Evolutionary conservation across 2,797 vertebrate genomes (phyloP), one percentile per base, ranked within the genome.

Genomic region (Novumbra hubbsi): DNA sequence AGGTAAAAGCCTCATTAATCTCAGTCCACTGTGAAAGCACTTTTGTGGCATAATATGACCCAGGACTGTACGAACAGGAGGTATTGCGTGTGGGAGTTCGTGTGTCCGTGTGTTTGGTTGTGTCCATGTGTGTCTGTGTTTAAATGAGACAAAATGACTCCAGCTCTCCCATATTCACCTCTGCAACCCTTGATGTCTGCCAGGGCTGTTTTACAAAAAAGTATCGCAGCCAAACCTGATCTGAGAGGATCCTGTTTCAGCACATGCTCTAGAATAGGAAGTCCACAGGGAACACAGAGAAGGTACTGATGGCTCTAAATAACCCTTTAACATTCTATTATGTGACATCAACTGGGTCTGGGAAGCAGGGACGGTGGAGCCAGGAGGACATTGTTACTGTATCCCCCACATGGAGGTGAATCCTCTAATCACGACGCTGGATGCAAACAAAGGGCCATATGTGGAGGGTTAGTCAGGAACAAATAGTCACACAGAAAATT

Each of bases 1-100:
- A 86, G 75, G 84, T 80, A 80, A 41, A 52, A 45, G 70, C 78
- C 80, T 82, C 89, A 90, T 91, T 85, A 86, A 90, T 93, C 91
- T 87, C 50, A 38, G 79, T 70, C 72, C 64, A 67, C 75, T 32
- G 70, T 90, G 93, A 93, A 91, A 91, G 88, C 70, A 66, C 80
- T 78, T 90, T 92, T 92, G 88, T 91, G 81, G 71, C 82, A 81
- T 89, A 88, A 86, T 89, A 92, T 90, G 87, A 87, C 80, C 78
- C 11, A 0, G 70, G 76, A 71, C 78, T 78, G 75, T 87, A 91
- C 30, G 52, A 73, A 57, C 74, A 75, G 82, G 78, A 85, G 83
- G 86, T 82, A 79, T 80, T 85, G 77, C 79, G 73, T n/a, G n/a
- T n/a, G 75, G 24, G 81, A 78, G 82, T 84, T 34, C 41, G 50